Evolutionary conservation across 2,113 vertebrate genomes (phyloP).

Genomic region (Azemiops feae): DNA sequence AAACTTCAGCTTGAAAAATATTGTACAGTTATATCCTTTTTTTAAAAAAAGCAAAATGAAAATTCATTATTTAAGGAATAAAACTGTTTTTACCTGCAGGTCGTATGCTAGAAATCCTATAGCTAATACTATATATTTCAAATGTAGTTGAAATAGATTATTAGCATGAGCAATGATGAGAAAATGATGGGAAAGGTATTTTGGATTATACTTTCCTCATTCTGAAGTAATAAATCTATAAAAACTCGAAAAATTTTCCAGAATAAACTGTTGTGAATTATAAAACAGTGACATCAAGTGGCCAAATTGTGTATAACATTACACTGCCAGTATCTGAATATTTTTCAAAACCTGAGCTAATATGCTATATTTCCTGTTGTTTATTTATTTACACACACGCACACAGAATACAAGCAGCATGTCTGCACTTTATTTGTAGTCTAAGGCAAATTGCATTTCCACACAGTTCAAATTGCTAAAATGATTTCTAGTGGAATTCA

Average conservation of each 20-base stretch:
- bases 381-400: background rate
- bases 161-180: constrained; percentile 9
- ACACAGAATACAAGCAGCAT: background rate
- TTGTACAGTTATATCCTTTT: constrained; percentile 12
- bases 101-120: constrained; percentile 22
- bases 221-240: background rate
- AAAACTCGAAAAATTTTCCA: too few relatives aligned
- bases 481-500: background rate
- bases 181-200: background rate
- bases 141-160: constrained; percentile 34
- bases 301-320: background rate
- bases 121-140: constrained; percentile 23
- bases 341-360: background rate
- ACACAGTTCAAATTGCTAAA: background rate
- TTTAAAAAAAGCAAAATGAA: constrained; percentile 8
- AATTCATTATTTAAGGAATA: constrained; percentile 32
- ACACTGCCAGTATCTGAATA: background rate
- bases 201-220: background rate
- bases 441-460: background rate
- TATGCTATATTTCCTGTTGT: background rate
- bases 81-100: constrained; percentile 9
- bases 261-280: background rate
- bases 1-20: constrained; percentile 15
- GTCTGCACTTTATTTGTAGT: background rate
- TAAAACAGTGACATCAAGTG: background rate